These are phyloP conservation scores for Amblyteles armatorius DNA, from an alignment of 2,888 invertebrate genomes.

Conservation along the genomic window DNA sequence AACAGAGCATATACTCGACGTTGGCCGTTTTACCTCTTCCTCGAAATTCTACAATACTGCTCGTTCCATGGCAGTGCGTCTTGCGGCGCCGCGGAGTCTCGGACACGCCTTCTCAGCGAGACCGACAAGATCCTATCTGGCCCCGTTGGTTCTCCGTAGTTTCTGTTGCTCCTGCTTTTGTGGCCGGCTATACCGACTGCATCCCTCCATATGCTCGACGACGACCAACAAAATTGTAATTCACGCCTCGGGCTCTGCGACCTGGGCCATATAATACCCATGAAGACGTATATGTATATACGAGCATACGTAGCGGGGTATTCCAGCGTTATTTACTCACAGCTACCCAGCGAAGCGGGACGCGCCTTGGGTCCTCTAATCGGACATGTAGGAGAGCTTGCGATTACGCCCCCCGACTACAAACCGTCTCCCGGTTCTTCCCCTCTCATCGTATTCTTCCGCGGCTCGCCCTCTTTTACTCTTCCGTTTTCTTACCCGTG, in stretches of 20 bases:
- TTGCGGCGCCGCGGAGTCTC: constrained; percentile 82
- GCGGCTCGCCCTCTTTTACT: background rate
- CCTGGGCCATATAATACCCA: constrained; percentile 4
- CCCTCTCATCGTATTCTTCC: background rate
- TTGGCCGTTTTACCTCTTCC: constrained; percentile 24
- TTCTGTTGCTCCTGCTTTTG: constrained; percentile 59
- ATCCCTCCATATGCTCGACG: constrained; percentile 73
- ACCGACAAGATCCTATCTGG: constrained; percentile 68
- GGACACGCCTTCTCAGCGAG: constrained; percentile 75
- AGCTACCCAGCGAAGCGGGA: constrained; percentile 51
- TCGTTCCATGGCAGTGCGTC: constrained; percentile 76
- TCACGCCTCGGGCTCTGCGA: constrained; percentile 73
- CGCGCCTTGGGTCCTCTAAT: constrained; percentile 51
- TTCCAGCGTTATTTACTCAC: constrained; percentile 62
- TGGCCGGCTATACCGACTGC: constrained; percentile 70
- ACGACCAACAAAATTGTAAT: constrained; percentile 79
- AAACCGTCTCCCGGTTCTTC: constrained; percentile 5
- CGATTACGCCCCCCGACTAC: constrained; percentile 32
- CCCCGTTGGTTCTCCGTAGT: constrained; percentile 33
- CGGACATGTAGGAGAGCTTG: constrained; percentile 44
- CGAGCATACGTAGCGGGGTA: constrained; percentile 4
- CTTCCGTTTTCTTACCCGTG: background rate
- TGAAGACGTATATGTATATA: constrained; percentile 6
- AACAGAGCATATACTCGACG: background rate
- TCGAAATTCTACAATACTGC: constrained; percentile 76